Evolutionary conservation across 2,888 invertebrate species (phyloP).

Genomic region (Rhopalosiphum nymphaeae): DNA sequence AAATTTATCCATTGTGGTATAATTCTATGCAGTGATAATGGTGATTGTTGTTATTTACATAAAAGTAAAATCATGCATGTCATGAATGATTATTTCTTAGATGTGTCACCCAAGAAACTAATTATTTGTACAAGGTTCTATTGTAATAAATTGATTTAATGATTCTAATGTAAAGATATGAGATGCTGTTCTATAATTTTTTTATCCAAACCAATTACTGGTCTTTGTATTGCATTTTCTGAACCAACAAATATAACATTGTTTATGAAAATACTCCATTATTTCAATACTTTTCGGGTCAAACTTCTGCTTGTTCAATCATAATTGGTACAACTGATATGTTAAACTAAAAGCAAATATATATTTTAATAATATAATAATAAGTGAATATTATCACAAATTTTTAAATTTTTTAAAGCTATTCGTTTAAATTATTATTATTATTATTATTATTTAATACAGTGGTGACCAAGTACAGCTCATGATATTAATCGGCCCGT

Average conservation of each 20-base stretch:
- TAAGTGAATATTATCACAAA: background rate
- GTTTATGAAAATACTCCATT: slow-evolving; percentile 67
- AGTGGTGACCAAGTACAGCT: no score
- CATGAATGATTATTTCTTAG: slow-evolving; percentile 19
- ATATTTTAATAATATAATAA: background rate
- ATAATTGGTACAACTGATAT: slow-evolving; percentile 74
- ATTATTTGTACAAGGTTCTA: slow-evolving; percentile 44
- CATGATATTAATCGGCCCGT: no score
- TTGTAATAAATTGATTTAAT: slow-evolving; percentile 24
- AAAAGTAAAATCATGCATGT: background rate
- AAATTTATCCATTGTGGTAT: background rate
- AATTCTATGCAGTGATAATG: background rate
- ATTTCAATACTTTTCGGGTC: slow-evolving; percentile 70
- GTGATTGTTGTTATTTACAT: background rate
- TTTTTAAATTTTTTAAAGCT: background rate
- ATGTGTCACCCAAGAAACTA: slow-evolving; percentile 38
- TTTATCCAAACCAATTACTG: slow-evolving; percentile 67
- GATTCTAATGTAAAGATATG: background rate
- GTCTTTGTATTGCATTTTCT: slow-evolving; percentile 66
- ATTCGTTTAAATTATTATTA: background rate
- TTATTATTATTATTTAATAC: background rate
- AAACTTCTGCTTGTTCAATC: slow-evolving; percentile 73
- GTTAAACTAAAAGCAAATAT: slow-evolving; percentile 72
- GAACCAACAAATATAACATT: slow-evolving; percentile 66
- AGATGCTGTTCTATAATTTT: slow-evolving; percentile 66